A percentile compares a stretch with the other conserved stretches of the same genome.
phyloP scores from a whole-genome alignment of 2,797 vertebrate genomes.

The Tarsius wallacei region DNA sequence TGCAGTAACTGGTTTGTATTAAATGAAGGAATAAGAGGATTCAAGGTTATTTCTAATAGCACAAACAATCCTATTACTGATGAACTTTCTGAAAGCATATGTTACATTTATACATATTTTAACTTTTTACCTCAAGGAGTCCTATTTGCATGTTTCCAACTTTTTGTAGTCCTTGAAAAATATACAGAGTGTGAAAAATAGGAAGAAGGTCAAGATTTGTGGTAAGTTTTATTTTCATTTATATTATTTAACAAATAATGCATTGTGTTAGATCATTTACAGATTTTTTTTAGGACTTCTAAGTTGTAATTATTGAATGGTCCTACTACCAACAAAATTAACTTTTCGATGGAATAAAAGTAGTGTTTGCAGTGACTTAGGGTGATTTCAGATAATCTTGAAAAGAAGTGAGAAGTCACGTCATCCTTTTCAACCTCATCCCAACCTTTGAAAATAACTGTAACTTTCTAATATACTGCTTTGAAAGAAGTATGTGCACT shows the following conservation, averaged over 20 bases:
- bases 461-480: neutral
- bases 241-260: constrained; percentile 55
- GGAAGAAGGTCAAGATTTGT: constrained; percentile 32
- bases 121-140: constrained; percentile 60
- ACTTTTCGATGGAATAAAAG: constrained; percentile 60
- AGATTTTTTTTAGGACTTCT: constrained; percentile 37
- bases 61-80: constrained; percentile 56
- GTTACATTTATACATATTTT: constrained; percentile 49
- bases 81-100: constrained; percentile 65
- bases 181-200: neutral
- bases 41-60: constrained; percentile 69
- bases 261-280: constrained; percentile 43
- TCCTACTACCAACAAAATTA: neutral
- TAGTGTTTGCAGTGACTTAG: neutral
- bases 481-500: neutral
- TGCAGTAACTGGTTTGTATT: constrained; percentile 3
- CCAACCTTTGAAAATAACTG: constrained; percentile 3
- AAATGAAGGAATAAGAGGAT: constrained; percentile 40
- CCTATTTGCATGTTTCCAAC: constrained; percentile 59
- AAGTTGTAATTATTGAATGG: constrained; percentile 52
- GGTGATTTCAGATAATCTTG: neutral
- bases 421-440: neutral
- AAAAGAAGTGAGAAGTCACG: neutral
- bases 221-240: constrained; percentile 34
- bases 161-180: constrained; percentile 73